Base-by-base conservation (phyloP, 2,797 vertebrate species). In the Botia almorhae region DNA sequence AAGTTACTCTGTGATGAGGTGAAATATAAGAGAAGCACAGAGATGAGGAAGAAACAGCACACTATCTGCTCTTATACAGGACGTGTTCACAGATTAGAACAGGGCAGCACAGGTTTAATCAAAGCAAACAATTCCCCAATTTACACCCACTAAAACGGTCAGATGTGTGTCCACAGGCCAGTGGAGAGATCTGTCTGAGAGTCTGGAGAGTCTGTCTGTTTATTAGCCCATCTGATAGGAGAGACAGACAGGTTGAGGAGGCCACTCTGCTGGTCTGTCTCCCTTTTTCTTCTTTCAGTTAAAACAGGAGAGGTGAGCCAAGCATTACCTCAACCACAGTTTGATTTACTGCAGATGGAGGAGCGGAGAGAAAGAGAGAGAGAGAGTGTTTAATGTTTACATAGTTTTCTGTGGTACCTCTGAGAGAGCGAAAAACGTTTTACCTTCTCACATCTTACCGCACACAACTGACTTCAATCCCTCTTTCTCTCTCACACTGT, bases 311-410 rank as follows among this genome's bases (percentile, higher is more conserved):
- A 94, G 93, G 89, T 89, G 91, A 95, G 94, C 92, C 76, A 85
- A 92, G 87, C 94, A 93, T 94, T 95, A 95, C 93, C 90, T 96
- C 95, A 95, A 90, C 90, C 89, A 87, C 85, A 79, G 69, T 91
- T 92, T 96, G 95, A 96, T 96, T 97, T 94, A 93, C 93, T 94
- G 91, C 93, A 95, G 94, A 96, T 95, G 93, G 72, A 75, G 4
- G 80, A 33, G 21, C 1, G 3, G 33, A 33, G 33, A 33, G 33
- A 33, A 33, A 33, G 33, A 33, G 33, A 33, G 33, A 33, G 39
- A 2, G 36, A 56, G 68, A 10, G 23, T 6, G 61, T 50, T 33
- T 5, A 33, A 74, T 93, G 92, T 94, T 93, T 93, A 93, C 92
- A 93, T 93, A 92, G 90, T 92, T 93, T 85, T 72, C 80, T 39